Base-by-base conservation (phyloP, 2,888 invertebrate genomes). In the Cataglyphis altisquamis region DNA sequence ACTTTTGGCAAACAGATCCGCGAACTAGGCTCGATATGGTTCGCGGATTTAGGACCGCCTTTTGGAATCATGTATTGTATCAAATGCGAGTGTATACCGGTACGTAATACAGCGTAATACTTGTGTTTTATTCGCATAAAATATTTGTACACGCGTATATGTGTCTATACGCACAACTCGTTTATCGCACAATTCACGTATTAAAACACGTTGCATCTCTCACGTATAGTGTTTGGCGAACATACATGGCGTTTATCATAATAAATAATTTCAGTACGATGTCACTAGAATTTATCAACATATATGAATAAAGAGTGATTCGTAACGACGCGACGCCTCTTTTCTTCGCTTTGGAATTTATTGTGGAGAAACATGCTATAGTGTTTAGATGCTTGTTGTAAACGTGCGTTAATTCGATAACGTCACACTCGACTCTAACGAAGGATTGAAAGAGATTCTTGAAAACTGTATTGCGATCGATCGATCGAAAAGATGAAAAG, bases 11-110 rank as follows among this genome's bases (percentile, higher is more conserved):
- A 98, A 94, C 97, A 97, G 95, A 96, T 97, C 75, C 97, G 97
- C 92, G 98, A 98, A 95, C 96, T 99, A 90, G 98, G 98, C 78
- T 97, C 98, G 73, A 97, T 97, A 91, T 99, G 99, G 98, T 98
- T 97, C 93, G 98, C 99, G 73, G 98, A 98, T 95, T 96, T 99
- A 90, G 98, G 98, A 82, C 98, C 98, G 78, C 98, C 99, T 25
- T 98, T 98, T 94, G 99, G 98, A 86, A 97, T 98, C 89, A 98
- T 98, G 97, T 98, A 98, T 95, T 99, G 99, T 96, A 98, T 99
- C 95, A 97, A 97, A 96, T 99, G 99, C 96, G 98, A 98, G 96
- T 99, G 99, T 96, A 96, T 98, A 93, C 97, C 97, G 96, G 99
- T 99, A 97, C 97, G 98, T 97, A 95, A 87, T 68, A 83, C 85